Evolutionary conservation across 2,797 vertebrate species (phyloP).

Genomic region (Phylloscopus collybita): DNA sequence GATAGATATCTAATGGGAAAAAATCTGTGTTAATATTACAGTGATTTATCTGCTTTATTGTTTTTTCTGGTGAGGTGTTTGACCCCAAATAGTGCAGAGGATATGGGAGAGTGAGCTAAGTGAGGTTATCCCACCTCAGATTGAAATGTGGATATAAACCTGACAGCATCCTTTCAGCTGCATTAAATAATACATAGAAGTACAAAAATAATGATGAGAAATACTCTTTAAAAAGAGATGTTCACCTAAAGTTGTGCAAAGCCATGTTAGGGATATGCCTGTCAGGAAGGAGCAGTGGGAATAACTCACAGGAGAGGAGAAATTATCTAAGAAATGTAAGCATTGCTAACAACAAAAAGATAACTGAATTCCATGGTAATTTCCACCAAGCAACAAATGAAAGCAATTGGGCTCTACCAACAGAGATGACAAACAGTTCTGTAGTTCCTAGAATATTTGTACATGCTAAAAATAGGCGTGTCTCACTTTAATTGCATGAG

Average conservation of each 20-base stretch:
- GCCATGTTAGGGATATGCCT: not conserved
- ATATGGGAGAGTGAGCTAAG: not conserved
- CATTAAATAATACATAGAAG: not conserved
- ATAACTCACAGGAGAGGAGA: not conserved
- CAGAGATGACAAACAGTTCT: slow-evolving; percentile 27
- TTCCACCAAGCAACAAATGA: slow-evolving; percentile 17
- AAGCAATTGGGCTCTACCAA: not conserved
- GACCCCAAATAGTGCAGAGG: not conserved
- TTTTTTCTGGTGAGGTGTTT: not conserved
- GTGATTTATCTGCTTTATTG: not conserved
- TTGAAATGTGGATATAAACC: not conserved
- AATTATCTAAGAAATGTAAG: slow-evolving; percentile 13
- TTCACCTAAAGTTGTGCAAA: not conserved
- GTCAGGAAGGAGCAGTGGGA: not conserved
- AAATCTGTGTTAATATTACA: not conserved
- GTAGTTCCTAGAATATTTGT: slow-evolving; percentile 54
- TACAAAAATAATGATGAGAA: not conserved
- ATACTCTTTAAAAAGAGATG: not conserved
- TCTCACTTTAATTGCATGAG: slow-evolving; percentile 37
- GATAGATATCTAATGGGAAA: not conserved
- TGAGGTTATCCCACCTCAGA: not conserved
- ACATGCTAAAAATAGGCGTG: slow-evolving; percentile 48
- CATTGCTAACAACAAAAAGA: slow-evolving; percentile 5
- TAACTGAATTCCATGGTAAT: slow-evolving; percentile 5
- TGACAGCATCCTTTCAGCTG: not conserved